Conservation (phyloP, 1,140 invertebrate genomes). For the Ceratosolen fusciceps region DNA sequence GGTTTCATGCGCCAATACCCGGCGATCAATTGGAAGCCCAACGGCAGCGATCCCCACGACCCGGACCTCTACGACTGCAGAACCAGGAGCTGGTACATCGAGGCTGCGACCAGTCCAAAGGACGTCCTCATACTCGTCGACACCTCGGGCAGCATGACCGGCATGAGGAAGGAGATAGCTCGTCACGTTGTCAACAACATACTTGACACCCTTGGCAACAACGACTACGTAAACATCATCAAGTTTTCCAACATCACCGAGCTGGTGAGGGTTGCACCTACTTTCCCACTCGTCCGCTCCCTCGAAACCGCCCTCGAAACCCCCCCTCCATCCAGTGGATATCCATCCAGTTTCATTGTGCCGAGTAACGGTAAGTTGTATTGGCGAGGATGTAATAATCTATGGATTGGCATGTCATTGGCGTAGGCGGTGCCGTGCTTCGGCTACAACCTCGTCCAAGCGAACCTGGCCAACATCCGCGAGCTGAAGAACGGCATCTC, state of each 20-base stretch:
- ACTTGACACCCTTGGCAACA: slow-evolving; percentile 96
- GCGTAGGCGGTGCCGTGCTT: slow-evolving; percentile 88
- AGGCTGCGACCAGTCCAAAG: slow-evolving; percentile 96
- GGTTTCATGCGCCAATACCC: slow-evolving; percentile 97
- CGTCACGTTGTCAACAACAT: slow-evolving; percentile 95
- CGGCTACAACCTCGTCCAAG: slow-evolving; percentile 87
- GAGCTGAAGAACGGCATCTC: slow-evolving; percentile 86
- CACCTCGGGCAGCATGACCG: slow-evolving; percentile 96
- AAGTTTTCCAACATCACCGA: slow-evolving; percentile 84
- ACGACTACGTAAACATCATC: slow-evolving; percentile 98
- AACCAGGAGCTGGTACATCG: slow-evolving; percentile 94
- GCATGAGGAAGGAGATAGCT: slow-evolving; percentile 92
- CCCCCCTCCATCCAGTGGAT: no score
- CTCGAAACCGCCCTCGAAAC: no score
- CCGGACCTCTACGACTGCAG: slow-evolving; percentile 92
- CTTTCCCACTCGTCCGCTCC: no score
- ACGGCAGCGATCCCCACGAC: slow-evolving; percentile 73
- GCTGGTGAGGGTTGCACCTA: slow-evolving; percentile 65
- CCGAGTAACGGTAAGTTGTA: no score
- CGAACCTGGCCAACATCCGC: slow-evolving; percentile 90
- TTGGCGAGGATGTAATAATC: no score
- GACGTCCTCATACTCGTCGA: slow-evolving; percentile 97
- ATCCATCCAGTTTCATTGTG: no score
- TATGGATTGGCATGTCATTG: no score
- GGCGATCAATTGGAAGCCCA: slow-evolving; percentile 80